Evolutionary conservation across 2,797 vertebrate species (phyloP).

Genomic region (Pseudocheirus occidentalis): DNA sequence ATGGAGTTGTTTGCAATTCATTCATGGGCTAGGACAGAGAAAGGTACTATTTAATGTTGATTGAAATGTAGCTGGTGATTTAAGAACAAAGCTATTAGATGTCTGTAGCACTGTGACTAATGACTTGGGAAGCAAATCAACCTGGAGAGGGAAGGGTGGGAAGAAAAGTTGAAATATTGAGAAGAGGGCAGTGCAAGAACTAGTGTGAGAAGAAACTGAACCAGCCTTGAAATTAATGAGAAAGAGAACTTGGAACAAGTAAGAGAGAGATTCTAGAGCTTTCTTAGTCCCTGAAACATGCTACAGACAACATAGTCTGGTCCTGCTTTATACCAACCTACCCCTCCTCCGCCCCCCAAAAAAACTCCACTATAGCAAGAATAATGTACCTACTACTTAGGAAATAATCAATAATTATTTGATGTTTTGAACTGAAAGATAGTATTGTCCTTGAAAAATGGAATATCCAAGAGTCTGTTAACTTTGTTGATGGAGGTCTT

Average conservation of each 20-base stretch:
- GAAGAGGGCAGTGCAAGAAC: background rate
- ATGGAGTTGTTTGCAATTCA: background rate
- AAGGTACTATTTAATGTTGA: background rate
- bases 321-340: background rate
- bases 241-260: background rate
- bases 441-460: background rate
- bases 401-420: background rate
- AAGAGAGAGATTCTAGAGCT: background rate
- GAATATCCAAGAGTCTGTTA: background rate
- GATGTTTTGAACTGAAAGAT: background rate
- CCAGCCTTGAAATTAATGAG: conserved; percentile 23
- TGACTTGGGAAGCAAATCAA: background rate
- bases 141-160: background rate
- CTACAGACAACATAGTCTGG: background rate
- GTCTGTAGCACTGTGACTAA: background rate
- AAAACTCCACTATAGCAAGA: background rate
- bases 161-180: background rate
- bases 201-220: background rate
- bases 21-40: background rate
- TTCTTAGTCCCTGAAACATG: conserved; percentile 18
- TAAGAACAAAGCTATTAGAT: background rate
- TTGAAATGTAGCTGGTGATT: background rate
- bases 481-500: background rate
- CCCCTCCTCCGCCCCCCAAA: too few relatives aligned
- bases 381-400: background rate